These are phyloP conservation scores for Diaprepes abbreviatus DNA, from an alignment of 2,888 invertebrate species.

Conservation along the genomic window DNA sequence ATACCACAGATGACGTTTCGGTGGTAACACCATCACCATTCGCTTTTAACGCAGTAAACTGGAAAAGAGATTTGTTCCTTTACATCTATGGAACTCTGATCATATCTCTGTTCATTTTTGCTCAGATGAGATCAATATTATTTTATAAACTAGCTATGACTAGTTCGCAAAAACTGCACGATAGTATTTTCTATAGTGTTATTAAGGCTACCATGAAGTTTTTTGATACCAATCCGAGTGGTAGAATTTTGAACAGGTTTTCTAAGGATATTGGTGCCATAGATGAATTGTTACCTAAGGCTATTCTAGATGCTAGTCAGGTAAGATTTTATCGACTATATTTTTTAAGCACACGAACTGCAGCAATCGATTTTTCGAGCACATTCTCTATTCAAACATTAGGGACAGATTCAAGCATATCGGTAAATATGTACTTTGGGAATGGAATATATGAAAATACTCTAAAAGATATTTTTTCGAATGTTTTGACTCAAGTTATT, in stretches of 20 bases:
- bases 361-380: too few species aligned
- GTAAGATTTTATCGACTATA: too few species aligned
- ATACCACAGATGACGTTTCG: conserved; percentile 9
- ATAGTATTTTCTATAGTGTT: conserved; percentile 77
- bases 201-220: conserved; percentile 75
- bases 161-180: conserved; percentile 79
- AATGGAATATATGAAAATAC: too few species aligned
- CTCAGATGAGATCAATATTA: conserved; percentile 73
- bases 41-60: conserved; percentile 28
- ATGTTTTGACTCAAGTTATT: too few species aligned
- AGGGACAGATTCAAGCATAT: too few species aligned
- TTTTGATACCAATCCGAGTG: conserved; percentile 88
- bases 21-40: conserved; percentile 13
- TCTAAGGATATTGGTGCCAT: conserved; percentile 87
- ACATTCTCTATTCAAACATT: too few species aligned
- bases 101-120: conserved; percentile 69
- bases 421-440: too few species aligned
- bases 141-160: conserved; percentile 76
- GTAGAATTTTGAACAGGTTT: conserved; percentile 84
- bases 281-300: conserved; percentile 80
- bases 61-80: conserved; percentile 68
- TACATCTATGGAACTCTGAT: conserved; percentile 75
- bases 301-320: conserved; percentile 75
- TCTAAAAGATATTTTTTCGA: too few species aligned
- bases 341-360: too few species aligned